phyloP scores from a whole-genome alignment of 2,888 invertebrate genomes.

The Polydrusus pterygomalis region DNA sequence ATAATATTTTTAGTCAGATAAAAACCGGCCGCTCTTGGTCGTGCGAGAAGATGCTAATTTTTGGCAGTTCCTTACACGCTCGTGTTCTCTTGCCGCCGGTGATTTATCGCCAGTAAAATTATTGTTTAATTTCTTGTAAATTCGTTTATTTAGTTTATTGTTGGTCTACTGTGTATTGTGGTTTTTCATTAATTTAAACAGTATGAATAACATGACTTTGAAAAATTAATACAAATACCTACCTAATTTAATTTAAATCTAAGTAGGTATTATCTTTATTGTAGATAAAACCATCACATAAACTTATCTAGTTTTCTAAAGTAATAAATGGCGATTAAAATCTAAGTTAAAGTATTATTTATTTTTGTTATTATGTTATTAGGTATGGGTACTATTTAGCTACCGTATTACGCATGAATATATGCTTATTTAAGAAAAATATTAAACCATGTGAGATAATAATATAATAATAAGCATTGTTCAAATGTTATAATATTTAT shows the following conservation, averaged over 20 bases:
- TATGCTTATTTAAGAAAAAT: slow-evolving; percentile 28
- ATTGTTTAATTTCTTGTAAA: no score
- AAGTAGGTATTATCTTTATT: slow-evolving; percentile 15
- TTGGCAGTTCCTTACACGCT: no score
- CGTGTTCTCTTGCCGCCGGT: no score
- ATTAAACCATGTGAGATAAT: slow-evolving; percentile 13
- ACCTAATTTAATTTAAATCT: slow-evolving; percentile 3
- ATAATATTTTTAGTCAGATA: no score
- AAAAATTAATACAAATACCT: slow-evolving; percentile 1
- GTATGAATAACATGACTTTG: neutral
- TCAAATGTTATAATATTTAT: slow-evolving; percentile 36
- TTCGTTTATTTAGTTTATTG: no score
- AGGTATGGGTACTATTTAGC: slow-evolving; percentile 31
- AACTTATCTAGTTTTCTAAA: neutral
- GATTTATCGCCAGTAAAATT: no score
- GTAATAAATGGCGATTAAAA: slow-evolving; percentile 18
- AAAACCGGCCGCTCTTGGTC: no score
- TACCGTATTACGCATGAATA: slow-evolving; percentile 37
- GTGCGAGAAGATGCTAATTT: no score
- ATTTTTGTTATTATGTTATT: slow-evolving; percentile 32
- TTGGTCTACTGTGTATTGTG: no score
- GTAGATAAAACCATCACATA: neutral
- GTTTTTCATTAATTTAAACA: no score
- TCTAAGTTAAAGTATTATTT: slow-evolving; percentile 25
- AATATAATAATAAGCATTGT: slow-evolving; percentile 19